Conservation (phyloP, 2,888 invertebrate genomes). For the Drosophila subquinaria region DNA sequence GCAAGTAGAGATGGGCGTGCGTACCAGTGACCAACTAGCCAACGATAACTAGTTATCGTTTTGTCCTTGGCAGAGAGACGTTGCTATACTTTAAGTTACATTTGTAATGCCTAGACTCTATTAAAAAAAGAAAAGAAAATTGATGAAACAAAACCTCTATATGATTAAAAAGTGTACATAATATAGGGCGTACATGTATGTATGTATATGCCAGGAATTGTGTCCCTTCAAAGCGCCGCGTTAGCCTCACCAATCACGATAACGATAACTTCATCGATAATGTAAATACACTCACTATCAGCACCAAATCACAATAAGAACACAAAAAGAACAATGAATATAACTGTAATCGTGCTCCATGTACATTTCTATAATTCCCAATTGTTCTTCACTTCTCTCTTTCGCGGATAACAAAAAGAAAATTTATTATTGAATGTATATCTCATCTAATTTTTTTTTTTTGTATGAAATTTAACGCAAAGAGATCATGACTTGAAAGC, state of each 20-base stretch:
- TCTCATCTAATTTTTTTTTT: slow-evolving; percentile 30
- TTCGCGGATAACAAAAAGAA: slow-evolving; percentile 11
- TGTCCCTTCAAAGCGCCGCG: slow-evolving; percentile 8
- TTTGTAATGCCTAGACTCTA: slow-evolving; percentile 54
- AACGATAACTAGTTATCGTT: slow-evolving; percentile 4
- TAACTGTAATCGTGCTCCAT: slow-evolving; percentile 36
- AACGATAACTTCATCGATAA: slow-evolving; percentile 50
- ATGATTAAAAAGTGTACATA: slow-evolving; percentile 48
- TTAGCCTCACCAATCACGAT: slow-evolving; percentile 31
- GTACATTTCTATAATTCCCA: slow-evolving; percentile 35
- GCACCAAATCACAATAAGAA: slow-evolving; percentile 29
- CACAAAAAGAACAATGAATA: slow-evolving; percentile 23
- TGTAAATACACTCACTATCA: slow-evolving; percentile 55
- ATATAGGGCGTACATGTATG: slow-evolving; percentile 26
- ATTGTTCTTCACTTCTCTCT: slow-evolving; percentile 3
- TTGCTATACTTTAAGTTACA: slow-evolving; percentile 61
- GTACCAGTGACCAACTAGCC: slow-evolving; percentile 27
- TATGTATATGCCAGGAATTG: slow-evolving; percentile 34
- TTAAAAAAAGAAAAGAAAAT: slow-evolving; percentile 14
- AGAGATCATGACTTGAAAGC: slow-evolving; percentile 44
- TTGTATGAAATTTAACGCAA: slow-evolving; percentile 35
- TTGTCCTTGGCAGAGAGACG: slow-evolving; percentile 25
- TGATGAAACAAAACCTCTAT: slow-evolving; percentile 18
- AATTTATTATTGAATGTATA: slow-evolving; percentile 24
- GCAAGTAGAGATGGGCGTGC: slow-evolving; percentile 84